phyloP scores from a whole-genome alignment of 2,113 vertebrate genomes.

The Pelusios castaneus region DNA sequence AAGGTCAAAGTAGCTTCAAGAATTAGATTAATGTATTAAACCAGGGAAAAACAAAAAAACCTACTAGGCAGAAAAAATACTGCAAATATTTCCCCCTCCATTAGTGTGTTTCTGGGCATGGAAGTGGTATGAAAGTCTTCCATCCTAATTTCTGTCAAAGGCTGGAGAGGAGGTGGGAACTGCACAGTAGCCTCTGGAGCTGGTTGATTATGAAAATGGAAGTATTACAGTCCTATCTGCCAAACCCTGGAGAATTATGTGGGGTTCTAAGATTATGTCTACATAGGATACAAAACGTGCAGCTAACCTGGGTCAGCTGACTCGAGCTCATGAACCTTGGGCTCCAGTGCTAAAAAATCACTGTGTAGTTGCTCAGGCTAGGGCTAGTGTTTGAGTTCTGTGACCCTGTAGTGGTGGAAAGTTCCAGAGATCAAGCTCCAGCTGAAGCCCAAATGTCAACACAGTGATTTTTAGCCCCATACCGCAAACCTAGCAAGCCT shows the following conservation, averaged over 20 bases:
- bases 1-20: neutral
- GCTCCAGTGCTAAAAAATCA: neutral
- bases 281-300: neutral
- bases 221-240: neutral
- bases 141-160: neutral
- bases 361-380: neutral
- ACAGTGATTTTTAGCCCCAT: neutral
- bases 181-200: neutral
- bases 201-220: neutral
- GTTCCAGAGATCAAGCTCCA: neutral
- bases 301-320: neutral
- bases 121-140: rapidly evolving
- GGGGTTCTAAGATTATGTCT: neutral
- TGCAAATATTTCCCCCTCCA: neutral
- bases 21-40: neutral
- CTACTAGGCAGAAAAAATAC: neutral
- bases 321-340: neutral
- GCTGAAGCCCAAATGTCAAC: neutral
- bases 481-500: neutral
- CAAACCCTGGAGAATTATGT: neutral
- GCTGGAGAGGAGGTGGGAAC: neutral
- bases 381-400: neutral
- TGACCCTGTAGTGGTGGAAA: neutral
- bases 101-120: rapidly evolving
- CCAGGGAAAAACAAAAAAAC: neutral